phyloP scores from a whole-genome alignment of 2,888 invertebrate species.

The Dryocosmus kuriphilus region DNA sequence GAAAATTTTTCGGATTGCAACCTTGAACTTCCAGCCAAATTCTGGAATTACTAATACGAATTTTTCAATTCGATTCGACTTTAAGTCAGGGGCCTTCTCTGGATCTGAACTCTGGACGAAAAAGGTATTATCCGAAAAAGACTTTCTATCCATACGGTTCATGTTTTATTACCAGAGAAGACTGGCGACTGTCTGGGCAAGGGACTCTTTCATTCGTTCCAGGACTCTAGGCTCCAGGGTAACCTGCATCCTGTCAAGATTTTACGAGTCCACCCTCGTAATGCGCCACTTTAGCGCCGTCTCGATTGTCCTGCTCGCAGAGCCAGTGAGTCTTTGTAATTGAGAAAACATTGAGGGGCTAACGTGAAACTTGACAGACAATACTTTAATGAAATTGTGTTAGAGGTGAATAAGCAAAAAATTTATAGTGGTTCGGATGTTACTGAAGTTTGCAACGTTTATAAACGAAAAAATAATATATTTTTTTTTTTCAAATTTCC shows the following conservation, averaged over 20 bases:
- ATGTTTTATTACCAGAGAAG: constrained; percentile 52
- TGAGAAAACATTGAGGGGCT: constrained; percentile 14
- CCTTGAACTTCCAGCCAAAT: not conserved
- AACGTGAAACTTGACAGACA: constrained; percentile 26
- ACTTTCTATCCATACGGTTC: constrained; percentile 47
- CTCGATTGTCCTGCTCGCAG: constrained; percentile 14
- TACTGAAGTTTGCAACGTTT: too few species aligned
- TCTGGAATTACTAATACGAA: constrained; percentile 17
- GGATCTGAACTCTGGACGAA: constrained; percentile 21
- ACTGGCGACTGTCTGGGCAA: constrained; percentile 18
- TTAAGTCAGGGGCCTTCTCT: not conserved
- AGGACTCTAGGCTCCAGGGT: constrained; percentile 18
- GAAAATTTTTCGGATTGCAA: constrained; percentile 10
- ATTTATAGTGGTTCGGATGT: too few species aligned
- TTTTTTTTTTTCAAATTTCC: too few species aligned
- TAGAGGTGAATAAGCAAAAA: not conserved
- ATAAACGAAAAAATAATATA: too few species aligned
- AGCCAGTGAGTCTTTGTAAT: constrained; percentile 18
- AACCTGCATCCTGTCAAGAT: not conserved
- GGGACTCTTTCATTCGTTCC: not conserved
- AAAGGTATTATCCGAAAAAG: constrained; percentile 15
- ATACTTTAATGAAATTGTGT: not conserved
- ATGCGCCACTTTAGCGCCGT: constrained; percentile 13
- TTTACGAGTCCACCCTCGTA: constrained; percentile 26
- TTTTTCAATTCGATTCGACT: constrained; percentile 8